Conservation (phyloP, 2,797 vertebrate species). For the Crypturellus tataupa region DNA sequence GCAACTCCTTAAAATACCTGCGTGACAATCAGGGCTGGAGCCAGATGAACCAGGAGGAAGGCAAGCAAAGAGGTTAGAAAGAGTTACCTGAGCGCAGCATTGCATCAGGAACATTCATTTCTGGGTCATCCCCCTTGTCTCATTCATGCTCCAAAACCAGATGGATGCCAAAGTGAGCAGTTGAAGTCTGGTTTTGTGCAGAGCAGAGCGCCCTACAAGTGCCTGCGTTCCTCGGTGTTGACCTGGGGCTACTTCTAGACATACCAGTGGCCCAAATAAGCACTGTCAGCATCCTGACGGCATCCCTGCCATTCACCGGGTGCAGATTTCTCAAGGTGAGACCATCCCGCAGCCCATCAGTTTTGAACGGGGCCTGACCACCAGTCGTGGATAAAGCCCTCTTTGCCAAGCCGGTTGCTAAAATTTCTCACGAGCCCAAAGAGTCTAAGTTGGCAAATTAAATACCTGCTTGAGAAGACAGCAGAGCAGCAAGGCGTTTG, state of each 20-base stretch:
- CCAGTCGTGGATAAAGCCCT: not conserved
- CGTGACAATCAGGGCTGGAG: not conserved
- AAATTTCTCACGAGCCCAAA: not conserved
- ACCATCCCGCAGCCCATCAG: not conserved
- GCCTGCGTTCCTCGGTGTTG: not conserved
- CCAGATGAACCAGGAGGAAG: not conserved
- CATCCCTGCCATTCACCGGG: not conserved
- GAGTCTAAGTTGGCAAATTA: fast-evolving
- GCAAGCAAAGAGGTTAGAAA: not conserved
- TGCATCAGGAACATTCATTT: not conserved
- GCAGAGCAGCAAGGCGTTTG: not conserved
- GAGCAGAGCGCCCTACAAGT: fast-evolving
- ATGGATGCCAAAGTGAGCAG: not conserved
- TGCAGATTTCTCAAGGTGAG: not conserved
- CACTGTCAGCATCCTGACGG: not conserved
- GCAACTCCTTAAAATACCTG: not conserved
- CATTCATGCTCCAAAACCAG: fast-evolving
- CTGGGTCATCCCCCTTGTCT: fast-evolving
- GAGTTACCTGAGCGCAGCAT: fast-evolving
- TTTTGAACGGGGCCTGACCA: not conserved
- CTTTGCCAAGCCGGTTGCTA: not conserved
- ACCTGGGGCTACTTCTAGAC: slow-evolving; percentile 21
- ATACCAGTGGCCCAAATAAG: slow-evolving; percentile 41
- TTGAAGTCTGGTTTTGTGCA: not conserved
- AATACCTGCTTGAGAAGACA: not conserved